Conservation (phyloP, 30 jellyfish, hydroid and myxozoan genomes). For the Cassiopea andromeda region DNA sequence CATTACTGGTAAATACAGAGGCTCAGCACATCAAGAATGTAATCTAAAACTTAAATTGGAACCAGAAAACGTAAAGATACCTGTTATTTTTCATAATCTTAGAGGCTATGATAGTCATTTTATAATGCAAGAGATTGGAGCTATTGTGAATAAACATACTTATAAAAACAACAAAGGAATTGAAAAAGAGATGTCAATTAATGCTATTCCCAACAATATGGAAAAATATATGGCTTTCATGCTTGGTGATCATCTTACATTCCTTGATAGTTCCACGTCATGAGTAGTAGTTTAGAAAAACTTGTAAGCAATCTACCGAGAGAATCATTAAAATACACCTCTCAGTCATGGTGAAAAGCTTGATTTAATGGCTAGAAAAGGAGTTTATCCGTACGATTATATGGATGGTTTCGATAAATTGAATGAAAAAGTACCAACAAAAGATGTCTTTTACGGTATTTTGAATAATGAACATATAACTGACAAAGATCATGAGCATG, state of each 20-base stretch:
- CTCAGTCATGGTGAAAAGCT: not conserved
- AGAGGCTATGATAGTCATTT: constrained; percentile 68
- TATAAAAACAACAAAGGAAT: constrained; percentile 47
- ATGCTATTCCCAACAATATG: constrained; percentile 38
- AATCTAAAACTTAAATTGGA: constrained; percentile 44
- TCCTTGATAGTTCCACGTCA: constrained; percentile 44
- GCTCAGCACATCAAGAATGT: constrained; percentile 68
- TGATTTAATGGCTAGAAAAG: constrained; percentile 60
- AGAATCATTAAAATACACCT: constrained; percentile 5
- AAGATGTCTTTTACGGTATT: constrained; percentile 11
- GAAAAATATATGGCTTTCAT: constrained; percentile 57
- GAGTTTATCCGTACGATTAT: constrained; percentile 78
- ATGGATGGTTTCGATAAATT: constrained; percentile 47
- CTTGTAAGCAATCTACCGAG: constrained; percentile 40
- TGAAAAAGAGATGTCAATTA: constrained; percentile 10
- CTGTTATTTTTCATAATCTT: constrained; percentile 74
- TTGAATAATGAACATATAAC: constrained; percentile 24
- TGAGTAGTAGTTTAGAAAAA: constrained; percentile 50
- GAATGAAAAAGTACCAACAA: constrained; percentile 49
- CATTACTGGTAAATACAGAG: constrained; percentile 60
- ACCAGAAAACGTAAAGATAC: constrained; percentile 57
- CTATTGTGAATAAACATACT: constrained; percentile 38
- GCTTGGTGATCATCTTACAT: constrained; percentile 19
- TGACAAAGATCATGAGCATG: constrained; percentile 60
- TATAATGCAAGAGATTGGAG: constrained; percentile 55